Evolutionary conservation across 2,888 invertebrate species (phyloP), one percentile per base, ranked within the genome.

Genomic region (Athalia rosae): DNA sequence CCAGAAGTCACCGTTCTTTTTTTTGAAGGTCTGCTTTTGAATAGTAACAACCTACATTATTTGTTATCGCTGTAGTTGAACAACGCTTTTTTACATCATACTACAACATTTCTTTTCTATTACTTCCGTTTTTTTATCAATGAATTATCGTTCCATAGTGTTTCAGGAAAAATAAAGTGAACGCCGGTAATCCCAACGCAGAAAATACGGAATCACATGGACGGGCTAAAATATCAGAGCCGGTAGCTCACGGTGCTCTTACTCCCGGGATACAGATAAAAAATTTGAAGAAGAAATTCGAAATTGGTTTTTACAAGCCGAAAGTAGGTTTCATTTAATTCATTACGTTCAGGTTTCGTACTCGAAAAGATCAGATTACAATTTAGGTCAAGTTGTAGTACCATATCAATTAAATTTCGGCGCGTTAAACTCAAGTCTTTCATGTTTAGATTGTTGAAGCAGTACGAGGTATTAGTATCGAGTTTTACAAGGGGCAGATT

Each of bases 401-500:
- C n/a, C n/a, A 28, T 28, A 28, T 28, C 28, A 28, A 28, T 28
- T 28, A 28, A 28, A 28, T 28, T 28, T 28, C 28, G n/a, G n/a
- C n/a, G 28, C n/a, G n/a, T n/a, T n/a, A n/a, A n/a, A n/a, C n/a
- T n/a, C n/a, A n/a, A n/a, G 28, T 28, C 73, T 56, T n/a, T 58
- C 47, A 59, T 71, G 15, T 77, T 77, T 43, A 87, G 87, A 80
- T 78, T 50, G 87, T 89, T 0, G 83, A 89, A 41, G 89, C 89
- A n/a, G 79, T 90, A 5, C 85, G 82, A 79, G 88, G 88, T n/a
- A 83, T 90, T 67, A 86, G 88, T 3, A 81, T 90, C 11, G 89
- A 90, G 79, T 88, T 98, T 93, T 98, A 95, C 86, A 94, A 96
- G 86, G 94, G 95, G 79, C 97, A 98, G 91, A 97, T 98, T 79